These are phyloP conservation scores for Ichneumoninae sp. DNA, from an alignment of 2,888 invertebrate genomes.

Conservation along the genomic window DNA sequence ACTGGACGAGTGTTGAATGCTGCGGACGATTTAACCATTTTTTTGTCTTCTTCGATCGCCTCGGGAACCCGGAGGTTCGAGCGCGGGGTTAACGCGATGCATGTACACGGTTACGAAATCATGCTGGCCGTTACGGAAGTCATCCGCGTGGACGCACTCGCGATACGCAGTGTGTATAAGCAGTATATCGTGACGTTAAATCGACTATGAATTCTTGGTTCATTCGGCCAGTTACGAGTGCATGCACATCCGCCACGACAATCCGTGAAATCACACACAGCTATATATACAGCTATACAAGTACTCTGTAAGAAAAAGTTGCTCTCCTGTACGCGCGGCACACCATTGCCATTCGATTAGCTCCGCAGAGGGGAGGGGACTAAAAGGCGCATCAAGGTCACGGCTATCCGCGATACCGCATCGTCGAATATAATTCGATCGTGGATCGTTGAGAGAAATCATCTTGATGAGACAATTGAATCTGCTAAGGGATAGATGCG, in stretches of 20 bases:
- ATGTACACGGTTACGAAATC: conserved; percentile 57
- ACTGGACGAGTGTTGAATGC: background rate
- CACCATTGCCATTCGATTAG: conserved; percentile 39
- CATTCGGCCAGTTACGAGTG: background rate
- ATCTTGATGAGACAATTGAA: conserved; percentile 64
- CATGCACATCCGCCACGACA: background rate
- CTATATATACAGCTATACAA: background rate
- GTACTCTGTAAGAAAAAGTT: background rate
- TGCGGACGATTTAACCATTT: background rate
- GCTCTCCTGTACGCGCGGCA: background rate
- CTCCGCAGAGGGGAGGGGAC: background rate
- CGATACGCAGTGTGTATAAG: background rate
- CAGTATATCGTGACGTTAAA: conserved; percentile 21
- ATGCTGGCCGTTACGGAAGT: conserved; percentile 58
- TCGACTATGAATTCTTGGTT: conserved; percentile 3
- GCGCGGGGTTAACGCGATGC: conserved; percentile 59
- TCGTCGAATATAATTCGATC: conserved; percentile 60
- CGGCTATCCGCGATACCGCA: background rate
- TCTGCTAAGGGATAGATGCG: conserved; percentile 13
- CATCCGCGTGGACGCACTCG: conserved; percentile 32
- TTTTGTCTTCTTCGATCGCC: conserved; percentile 12
- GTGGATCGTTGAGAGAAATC: conserved; percentile 60
- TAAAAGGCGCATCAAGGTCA: conserved; percentile 20
- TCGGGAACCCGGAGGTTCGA: conserved; percentile 24
- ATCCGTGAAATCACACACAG: background rate